phyloP scores from a whole-genome alignment of 2,113 vertebrate species.

The Pseudopodoces humilis region DNA sequence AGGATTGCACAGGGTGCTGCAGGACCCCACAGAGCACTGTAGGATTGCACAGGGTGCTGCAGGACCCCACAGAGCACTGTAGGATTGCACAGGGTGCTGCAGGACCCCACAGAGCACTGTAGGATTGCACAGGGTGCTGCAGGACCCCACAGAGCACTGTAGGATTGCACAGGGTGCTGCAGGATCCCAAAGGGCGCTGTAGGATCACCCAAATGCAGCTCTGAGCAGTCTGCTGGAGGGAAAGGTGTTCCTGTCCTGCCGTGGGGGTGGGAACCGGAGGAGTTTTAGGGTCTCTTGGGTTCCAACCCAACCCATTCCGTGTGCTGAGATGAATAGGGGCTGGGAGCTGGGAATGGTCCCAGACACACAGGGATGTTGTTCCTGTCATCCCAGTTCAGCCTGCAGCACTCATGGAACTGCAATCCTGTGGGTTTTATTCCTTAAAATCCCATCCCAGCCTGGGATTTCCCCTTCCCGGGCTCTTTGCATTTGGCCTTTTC shows the following conservation, averaged over 20 bases:
- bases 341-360: neutral
- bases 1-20: too few species aligned
- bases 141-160: neutral
- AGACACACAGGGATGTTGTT: too few species aligned
- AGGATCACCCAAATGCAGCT: neutral
- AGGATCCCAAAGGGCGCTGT: neutral
- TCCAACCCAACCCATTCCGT: neutral
- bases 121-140: too few species aligned
- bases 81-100: neutral
- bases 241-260: neutral
- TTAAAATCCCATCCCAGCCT: neutral
- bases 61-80: neutral
- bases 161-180: neutral
- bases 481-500: neutral
- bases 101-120: neutral
- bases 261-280: neutral
- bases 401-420: neutral
- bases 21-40: neutral
- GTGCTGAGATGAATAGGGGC: neutral
- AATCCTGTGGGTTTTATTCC: accelerated
- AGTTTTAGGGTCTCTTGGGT: neutral
- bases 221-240: neutral
- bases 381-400: too few species aligned
- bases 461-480: neutral
- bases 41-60: neutral